Conservation (phyloP, 2,888 invertebrate species). For the Oscheius onirici region DNA sequence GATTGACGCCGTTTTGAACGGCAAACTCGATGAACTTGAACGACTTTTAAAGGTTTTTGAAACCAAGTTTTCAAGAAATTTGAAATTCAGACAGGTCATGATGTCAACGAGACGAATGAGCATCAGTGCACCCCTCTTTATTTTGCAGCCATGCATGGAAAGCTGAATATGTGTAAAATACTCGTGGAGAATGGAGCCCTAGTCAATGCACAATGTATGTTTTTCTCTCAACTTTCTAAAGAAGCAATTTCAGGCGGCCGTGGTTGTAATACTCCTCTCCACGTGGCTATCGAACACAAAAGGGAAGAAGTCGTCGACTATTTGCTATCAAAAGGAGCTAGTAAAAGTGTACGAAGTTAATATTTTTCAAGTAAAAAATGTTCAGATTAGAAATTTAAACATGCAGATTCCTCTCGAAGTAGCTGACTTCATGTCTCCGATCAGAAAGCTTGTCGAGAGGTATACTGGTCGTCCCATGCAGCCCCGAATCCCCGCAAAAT, state of each 20-base stretch:
- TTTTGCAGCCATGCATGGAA: conserved; percentile 38
- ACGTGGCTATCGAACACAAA: conserved; percentile 39
- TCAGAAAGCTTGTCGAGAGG: conserved; percentile 18
- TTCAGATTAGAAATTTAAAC: conserved; percentile 17
- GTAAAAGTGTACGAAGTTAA: conserved; percentile 4
- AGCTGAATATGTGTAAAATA: conserved; percentile 37
- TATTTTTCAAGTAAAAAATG: background rate
- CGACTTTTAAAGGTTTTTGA: background rate
- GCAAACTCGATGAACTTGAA: background rate
- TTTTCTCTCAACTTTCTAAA: background rate
- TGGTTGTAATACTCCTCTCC: conserved; percentile 41
- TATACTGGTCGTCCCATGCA: conserved; percentile 24
- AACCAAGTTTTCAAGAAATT: no score
- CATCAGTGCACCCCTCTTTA: conserved; percentile 41
- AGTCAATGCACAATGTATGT: conserved; percentile 48
- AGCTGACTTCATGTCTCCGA: conserved; percentile 12
- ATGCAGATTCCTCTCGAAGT: conserved; percentile 6
- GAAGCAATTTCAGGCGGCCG: conserved; percentile 32
- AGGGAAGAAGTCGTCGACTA: conserved; percentile 38
- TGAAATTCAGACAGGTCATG: conserved; percentile 39
- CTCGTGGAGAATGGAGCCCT: conserved; percentile 48
- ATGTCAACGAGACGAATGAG: conserved; percentile 44
- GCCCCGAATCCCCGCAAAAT: conserved; percentile 36
- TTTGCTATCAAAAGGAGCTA: conserved; percentile 51
- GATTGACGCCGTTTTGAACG: conserved; percentile 3